These are phyloP conservation scores for Bradypus variegatus DNA, from an alignment of 2,797 vertebrate species.

Conservation along the genomic window DNA sequence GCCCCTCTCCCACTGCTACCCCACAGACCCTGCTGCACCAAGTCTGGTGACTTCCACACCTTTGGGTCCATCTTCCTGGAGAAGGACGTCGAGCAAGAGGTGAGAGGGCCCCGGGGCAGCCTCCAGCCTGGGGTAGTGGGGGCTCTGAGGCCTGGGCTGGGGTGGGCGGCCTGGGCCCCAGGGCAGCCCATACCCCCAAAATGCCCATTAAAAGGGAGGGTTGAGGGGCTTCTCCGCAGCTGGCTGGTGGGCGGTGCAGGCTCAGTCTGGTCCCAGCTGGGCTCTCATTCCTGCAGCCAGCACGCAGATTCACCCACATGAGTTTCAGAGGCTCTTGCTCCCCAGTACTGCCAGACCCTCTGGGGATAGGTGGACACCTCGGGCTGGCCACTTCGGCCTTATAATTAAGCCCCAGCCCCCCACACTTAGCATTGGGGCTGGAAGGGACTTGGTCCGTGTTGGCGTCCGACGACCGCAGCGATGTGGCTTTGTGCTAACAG, in stretches of 20 bases:
- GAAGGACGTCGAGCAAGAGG: slow-evolving; percentile 90
- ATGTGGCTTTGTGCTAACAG: fast-evolving
- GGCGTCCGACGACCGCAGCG: fast-evolving
- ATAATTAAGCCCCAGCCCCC: background rate
- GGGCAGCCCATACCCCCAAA: background rate
- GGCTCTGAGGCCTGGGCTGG: background rate
- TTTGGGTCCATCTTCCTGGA: slow-evolving; percentile 88
- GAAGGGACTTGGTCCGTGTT: background rate
- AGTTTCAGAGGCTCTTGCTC: background rate
- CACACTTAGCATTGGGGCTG: background rate
- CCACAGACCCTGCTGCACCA: slow-evolving; percentile 86
- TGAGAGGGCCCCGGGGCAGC: slow-evolving; percentile 62
- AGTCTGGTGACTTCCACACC: slow-evolving; percentile 84
- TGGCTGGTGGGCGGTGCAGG: background rate
- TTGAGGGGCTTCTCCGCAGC: background rate
- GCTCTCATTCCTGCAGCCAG: background rate
- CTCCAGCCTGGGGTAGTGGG: fast-evolving
- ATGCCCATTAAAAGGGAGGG: background rate
- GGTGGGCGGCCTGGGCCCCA: no score
- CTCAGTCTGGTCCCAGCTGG: fast-evolving
- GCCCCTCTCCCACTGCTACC: fast-evolving
- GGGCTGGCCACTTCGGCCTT: background rate
- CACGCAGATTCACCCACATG: background rate
- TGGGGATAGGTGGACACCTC: fast-evolving
- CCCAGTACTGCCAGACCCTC: background rate